Percentiles rank a stretch among this genome's conserved stretches.
Conservation (phyloP, 2,113 vertebrate genomes). For the Cisticola juncidis region DNA sequence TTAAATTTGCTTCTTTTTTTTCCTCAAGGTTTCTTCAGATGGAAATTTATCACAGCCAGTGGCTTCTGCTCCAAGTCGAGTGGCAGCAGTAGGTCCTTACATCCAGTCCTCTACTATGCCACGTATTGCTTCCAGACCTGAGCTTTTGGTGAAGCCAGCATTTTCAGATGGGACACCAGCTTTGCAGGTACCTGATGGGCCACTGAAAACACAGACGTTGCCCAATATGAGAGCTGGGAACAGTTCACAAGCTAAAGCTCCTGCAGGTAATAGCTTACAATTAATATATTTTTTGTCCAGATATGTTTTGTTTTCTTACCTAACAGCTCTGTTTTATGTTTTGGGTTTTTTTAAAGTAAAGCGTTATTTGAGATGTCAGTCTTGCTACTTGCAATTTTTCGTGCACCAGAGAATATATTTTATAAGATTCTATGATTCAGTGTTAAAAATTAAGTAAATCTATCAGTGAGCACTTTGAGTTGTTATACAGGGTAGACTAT, state of each 20-base stretch:
- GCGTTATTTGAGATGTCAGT: neutral
- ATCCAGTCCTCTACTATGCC: slow-evolving; percentile 97
- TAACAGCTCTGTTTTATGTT: neutral
- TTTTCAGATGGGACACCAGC: slow-evolving; percentile 82
- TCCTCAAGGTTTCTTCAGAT: slow-evolving; percentile 77
- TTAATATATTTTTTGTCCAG: neutral
- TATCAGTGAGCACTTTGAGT: neutral
- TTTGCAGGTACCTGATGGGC: slow-evolving; percentile 78
- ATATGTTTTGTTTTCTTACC: neutral
- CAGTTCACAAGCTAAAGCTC: slow-evolving; percentile 67
- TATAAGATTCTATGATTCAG: neutral
- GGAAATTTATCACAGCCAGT: slow-evolving; percentile 78
- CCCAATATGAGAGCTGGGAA: slow-evolving; percentile 76
- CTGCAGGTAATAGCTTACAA: neutral
- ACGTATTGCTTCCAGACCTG: slow-evolving; percentile 83
- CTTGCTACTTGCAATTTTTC: neutral
- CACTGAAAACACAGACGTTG: slow-evolving; percentile 75
- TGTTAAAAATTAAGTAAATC: neutral
- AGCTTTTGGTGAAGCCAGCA: slow-evolving; percentile 87
- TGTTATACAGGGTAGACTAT: neutral
- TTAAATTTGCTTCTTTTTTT: neutral
- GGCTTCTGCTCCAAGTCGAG: slow-evolving; percentile 81
- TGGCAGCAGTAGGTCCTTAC: slow-evolving; percentile 96
- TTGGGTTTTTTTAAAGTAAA: neutral
- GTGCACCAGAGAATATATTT: neutral